Evolutionary conservation across 2,888 invertebrate species (phyloP).

Genomic region (Lasioglossum villosulum): DNA sequence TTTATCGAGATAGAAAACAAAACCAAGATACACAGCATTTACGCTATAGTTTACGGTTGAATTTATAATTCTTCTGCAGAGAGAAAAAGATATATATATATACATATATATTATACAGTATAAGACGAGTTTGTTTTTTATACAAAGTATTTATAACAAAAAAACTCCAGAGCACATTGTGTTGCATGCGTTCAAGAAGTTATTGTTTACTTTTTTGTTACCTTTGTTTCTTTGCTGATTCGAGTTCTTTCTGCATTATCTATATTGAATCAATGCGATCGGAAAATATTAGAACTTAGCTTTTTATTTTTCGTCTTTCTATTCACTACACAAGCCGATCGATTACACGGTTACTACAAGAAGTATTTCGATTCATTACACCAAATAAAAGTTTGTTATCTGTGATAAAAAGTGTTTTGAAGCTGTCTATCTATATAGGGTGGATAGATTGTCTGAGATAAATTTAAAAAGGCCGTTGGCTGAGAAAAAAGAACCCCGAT

Average conservation of each 20-base stretch:
- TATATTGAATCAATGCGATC: conserved; percentile 10
- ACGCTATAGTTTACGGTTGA: conserved; percentile 9
- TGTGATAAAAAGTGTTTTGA: conserved; percentile 79
- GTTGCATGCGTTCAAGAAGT: conserved; percentile 14
- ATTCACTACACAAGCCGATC: background rate
- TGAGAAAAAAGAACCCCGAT: conserved; percentile 30
- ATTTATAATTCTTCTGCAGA: conserved; percentile 7
- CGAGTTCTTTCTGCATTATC: background rate
- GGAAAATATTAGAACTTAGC: background rate
- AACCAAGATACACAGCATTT: conserved; percentile 13
- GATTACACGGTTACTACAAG: conserved; percentile 28
- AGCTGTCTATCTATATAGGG: conserved; percentile 70
- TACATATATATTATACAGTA: background rate
- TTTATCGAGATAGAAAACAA: conserved; percentile 47
- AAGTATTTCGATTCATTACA: conserved; percentile 63
- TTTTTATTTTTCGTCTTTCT: background rate
- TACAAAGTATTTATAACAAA: conserved; percentile 3
- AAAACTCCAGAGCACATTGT: conserved; percentile 19
- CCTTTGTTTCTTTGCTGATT: conserved; percentile 12
- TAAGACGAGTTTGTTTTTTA: conserved; percentile 17
- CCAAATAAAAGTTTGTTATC: conserved; percentile 77
- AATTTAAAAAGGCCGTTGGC: conserved; percentile 30
- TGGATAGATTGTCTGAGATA: conserved; percentile 30
- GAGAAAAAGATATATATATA: background rate
- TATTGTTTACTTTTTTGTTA: conserved; percentile 31